Evolutionary conservation across 2,113 vertebrate species (phyloP).

Genomic region (Geothlypis trichas): DNA sequence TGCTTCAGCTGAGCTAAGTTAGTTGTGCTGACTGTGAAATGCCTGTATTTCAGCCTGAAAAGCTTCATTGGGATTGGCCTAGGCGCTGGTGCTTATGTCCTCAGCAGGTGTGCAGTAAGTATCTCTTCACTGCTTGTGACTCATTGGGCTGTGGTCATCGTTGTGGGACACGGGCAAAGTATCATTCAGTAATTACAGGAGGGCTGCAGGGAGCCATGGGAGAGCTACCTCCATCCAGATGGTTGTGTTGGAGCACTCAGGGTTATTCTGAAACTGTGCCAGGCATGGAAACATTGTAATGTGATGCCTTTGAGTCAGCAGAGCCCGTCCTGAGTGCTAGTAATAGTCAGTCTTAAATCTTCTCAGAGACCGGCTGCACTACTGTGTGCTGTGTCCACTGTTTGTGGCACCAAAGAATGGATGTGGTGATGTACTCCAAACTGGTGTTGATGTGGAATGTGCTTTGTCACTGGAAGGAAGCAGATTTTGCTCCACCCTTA

Average conservation of each 20-base stretch:
- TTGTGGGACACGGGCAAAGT: neutral
- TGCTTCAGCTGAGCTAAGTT: neutral
- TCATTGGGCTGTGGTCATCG: neutral
- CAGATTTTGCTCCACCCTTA: neutral
- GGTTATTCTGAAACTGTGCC: neutral
- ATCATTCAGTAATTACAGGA: neutral
- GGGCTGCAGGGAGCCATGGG: neutral
- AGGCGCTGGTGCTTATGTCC: constrained; percentile 89
- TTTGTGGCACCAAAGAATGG: neutral
- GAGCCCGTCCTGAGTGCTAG: neutral
- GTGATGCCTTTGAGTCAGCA: neutral
- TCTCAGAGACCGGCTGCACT: neutral
- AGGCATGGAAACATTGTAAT: neutral
- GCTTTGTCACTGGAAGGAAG: neutral
- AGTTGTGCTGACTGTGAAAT: constrained; percentile 9
- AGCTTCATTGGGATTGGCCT: constrained; percentile 91
- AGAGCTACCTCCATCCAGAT: neutral
- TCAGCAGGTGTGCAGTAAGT: constrained; percentile 92
- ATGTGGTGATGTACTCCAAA: neutral
- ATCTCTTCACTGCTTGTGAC: neutral
- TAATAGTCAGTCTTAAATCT: neutral
- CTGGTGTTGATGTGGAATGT: neutral
- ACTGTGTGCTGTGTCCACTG: neutral
- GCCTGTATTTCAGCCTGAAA: constrained; percentile 80
- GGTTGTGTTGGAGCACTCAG: neutral